Conservation (phyloP, 2,797 vertebrate species). For the Leptodactylus fallax region DNA sequence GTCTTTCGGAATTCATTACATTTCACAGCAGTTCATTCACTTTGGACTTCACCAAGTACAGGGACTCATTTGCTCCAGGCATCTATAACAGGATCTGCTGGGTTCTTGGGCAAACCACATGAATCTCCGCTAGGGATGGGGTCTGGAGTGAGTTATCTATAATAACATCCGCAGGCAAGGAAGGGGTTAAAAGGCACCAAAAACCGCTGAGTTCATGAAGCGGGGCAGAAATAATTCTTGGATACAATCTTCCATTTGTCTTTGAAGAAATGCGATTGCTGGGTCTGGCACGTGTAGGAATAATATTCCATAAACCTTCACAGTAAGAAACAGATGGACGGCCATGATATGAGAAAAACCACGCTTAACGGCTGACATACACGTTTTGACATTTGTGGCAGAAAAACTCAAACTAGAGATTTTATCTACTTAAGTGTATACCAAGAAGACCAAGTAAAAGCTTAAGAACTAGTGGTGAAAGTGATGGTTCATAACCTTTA, state of each 20-base stretch:
- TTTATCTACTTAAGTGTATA: too few relatives aligned
- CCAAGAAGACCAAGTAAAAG: too few relatives aligned
- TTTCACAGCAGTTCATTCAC: background rate
- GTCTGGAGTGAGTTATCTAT: conserved; percentile 10
- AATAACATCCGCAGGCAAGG: background rate
- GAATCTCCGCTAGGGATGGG: background rate
- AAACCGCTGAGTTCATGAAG: background rate
- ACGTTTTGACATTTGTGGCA: background rate
- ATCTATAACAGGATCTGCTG: background rate
- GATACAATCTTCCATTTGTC: conserved; percentile 36
- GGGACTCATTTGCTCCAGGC: background rate
- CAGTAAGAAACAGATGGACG: conserved; percentile 35
- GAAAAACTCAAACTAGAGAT: background rate
- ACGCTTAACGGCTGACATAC: background rate
- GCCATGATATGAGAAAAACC: conserved; percentile 16
- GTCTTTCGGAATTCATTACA: background rate
- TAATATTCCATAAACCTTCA: conserved; percentile 28
- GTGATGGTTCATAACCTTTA: too few relatives aligned
- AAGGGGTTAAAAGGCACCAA: conserved; percentile 21
- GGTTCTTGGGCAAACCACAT: background rate
- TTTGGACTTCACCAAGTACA: background rate
- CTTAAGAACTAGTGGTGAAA: too few relatives aligned
- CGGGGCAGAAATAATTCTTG: conserved; percentile 20
- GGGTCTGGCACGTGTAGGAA: background rate
- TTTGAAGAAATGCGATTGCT: background rate